Base-by-base conservation (phyloP, 2,113 vertebrate genomes). In the Alaudala cheleensis region DNA sequence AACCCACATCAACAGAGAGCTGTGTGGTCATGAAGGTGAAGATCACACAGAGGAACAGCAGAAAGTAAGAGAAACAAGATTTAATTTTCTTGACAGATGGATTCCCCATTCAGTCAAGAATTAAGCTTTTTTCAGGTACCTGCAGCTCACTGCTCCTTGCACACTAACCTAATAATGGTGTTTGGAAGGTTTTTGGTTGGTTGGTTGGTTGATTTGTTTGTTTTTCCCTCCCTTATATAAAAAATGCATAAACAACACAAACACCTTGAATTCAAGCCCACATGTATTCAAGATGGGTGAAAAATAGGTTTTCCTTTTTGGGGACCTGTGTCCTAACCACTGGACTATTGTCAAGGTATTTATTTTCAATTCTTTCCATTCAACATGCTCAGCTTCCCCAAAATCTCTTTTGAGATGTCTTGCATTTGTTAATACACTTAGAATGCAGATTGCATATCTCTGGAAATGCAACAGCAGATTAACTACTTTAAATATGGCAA, bases 221-320 rank as follows among this genome's bases (percentile, higher is more conserved):
- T 53, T 70, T 25, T 1, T 3, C 56, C 9, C 22, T 80, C 7
- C 5, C 19, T 44, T 28, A 65, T 24, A 65, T 15, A 37, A 94
- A 37, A 94, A 83, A 47, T 47, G 3, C 6, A 60, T 47, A 42
- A 74, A 73, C 4, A 50, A 11, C 8, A 24, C 37, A 57, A 77
- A 45, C 1, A 53, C 12, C 23, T 72, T 56, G 12, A 73, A 28
- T 92, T 87, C 28, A 51, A 91, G 37, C 14, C 53, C 11, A 33
- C 0, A 1, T 4, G 28, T 45, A 47, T 34, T 56, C 10, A 64
- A 66, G 8, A 34, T 34, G 1, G 2, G 12, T 61, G 4, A 77
- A 69, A 66, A 77, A 1, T 6, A 16, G 8, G 3, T 26, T 91
- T 88, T 79, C 4, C 2, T 60, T 56, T 49, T 34, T 14, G 6